Evolutionary conservation across 2,113 vertebrate genomes (phyloP).

Genomic region (Zosterops lateralis): DNA sequence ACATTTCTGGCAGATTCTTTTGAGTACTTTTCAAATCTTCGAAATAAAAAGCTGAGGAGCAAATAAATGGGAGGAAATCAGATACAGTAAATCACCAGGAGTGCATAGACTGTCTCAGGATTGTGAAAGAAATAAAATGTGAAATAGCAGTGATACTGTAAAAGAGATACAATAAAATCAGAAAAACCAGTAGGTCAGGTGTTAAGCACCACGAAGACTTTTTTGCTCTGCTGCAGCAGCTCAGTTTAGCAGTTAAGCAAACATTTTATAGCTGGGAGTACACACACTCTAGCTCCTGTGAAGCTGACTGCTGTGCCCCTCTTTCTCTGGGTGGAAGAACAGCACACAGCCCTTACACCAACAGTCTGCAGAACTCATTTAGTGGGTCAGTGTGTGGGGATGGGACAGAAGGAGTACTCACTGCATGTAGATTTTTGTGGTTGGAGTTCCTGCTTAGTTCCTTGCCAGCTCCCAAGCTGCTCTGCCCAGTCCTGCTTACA

Average conservation of each 20-base stretch:
- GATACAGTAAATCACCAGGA: constrained; percentile 64
- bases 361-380: neutral
- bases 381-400: neutral
- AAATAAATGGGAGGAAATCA: constrained; percentile 59
- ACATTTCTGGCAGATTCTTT: neutral
- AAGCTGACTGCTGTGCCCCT: neutral
- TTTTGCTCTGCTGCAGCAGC: neutral
- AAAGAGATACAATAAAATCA: constrained; percentile 47
- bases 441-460: neutral
- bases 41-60: neutral
- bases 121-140: constrained; percentile 69
- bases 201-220: neutral
- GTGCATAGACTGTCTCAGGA: constrained; percentile 38
- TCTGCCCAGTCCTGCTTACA: neutral
- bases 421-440: fast-evolving
- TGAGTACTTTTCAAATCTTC: neutral
- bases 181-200: neutral
- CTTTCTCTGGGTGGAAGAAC: neutral
- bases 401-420: neutral
- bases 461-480: neutral
- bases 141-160: constrained; percentile 70
- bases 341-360: neutral
- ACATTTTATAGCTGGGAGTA: neutral
- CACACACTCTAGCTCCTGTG: neutral
- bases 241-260: neutral